phyloP scores from a whole-genome alignment of 2,113 vertebrate genomes.

The Melanerpes formicivorus region DNA sequence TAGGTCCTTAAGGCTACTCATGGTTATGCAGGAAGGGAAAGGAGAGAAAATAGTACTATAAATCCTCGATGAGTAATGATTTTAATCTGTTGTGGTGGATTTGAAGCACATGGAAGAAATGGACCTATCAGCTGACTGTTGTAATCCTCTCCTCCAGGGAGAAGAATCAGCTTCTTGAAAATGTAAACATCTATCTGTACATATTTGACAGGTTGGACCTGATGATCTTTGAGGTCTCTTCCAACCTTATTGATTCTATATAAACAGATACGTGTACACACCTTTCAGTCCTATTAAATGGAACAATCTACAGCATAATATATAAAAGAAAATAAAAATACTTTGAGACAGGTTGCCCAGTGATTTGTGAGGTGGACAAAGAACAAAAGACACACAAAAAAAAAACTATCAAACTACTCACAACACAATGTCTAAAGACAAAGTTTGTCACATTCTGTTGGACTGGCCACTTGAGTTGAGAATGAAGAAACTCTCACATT shows the following conservation, averaged over 20 bases:
- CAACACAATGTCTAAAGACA: background rate
- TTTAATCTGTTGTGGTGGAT: background rate
- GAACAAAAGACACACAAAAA: background rate
- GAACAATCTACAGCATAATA: background rate
- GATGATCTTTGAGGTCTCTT: no score
- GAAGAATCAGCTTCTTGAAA: background rate
- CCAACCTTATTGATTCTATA: no score
- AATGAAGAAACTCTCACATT: background rate
- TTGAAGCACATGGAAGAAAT: background rate
- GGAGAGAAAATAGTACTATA: background rate
- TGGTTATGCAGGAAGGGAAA: background rate
- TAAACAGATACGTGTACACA: background rate
- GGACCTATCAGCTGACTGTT: background rate
- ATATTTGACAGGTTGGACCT: no score
- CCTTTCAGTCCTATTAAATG: background rate
- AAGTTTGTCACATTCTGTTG: background rate
- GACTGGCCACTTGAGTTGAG: background rate
- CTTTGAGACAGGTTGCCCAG: background rate
- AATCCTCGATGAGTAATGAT: background rate
- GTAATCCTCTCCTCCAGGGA: background rate
- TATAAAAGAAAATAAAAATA: background rate
- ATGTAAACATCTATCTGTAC: accelerated
- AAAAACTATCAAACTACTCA: background rate
- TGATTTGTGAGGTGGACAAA: background rate
- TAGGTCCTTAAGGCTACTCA: background rate